A percentile compares a stretch with the other conserved stretches of the same genome.
phyloP scores from a whole-genome alignment of 1,140 invertebrate species.

The Popillia japonica region DNA sequence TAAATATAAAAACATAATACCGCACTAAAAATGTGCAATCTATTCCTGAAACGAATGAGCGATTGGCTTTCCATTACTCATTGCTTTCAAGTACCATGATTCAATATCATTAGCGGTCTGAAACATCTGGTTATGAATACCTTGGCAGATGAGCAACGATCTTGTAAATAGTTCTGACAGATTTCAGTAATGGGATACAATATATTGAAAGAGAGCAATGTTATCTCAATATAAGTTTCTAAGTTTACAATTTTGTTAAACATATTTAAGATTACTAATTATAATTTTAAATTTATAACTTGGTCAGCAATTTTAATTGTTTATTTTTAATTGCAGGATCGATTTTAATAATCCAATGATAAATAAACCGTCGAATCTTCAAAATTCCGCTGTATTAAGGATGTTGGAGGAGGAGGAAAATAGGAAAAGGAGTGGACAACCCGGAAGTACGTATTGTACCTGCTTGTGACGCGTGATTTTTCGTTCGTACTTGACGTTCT shows the following conservation, averaged over 20 bases:
- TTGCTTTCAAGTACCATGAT: neutral
- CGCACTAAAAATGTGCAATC: neutral
- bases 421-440: conserved; percentile 66
- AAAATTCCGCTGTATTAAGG: conserved; percentile 81
- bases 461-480: too few species aligned
- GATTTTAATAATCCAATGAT: conserved; percentile 74
- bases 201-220: neutral
- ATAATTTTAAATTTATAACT: too few species aligned
- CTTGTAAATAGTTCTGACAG: neutral
- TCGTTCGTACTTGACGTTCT: too few species aligned
- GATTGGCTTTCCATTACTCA: neutral
- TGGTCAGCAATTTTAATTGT: too few species aligned
- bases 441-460: conserved; percentile 66
- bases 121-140: neutral
- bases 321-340: conserved; percentile 66
- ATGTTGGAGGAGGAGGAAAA: conserved; percentile 83
- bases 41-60: neutral
- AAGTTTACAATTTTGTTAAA: too few species aligned
- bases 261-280: too few species aligned
- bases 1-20: neutral
- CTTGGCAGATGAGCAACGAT: neutral
- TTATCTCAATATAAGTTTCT: too few species aligned
- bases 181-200: neutral
- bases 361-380: conserved; percentile 77
- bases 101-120: neutral